Evolutionary conservation across 2,797 vertebrate genomes (phyloP).

Genomic region (Gallinago solitaria): DNA sequence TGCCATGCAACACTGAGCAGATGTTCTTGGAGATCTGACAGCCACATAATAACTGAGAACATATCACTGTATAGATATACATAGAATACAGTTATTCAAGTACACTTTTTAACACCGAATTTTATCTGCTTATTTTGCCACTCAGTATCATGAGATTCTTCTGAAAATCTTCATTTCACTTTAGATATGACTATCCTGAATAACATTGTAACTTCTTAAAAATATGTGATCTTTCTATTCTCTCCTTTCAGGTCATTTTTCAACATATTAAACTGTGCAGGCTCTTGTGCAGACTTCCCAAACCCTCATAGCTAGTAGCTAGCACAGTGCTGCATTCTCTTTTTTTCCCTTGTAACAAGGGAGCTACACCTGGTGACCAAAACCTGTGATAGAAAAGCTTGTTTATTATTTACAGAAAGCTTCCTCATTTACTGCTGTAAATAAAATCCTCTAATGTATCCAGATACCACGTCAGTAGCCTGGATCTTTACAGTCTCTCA

Average conservation of each 20-base stretch:
- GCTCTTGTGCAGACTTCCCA: not conserved
- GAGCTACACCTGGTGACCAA: not conserved
- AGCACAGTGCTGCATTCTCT: not conserved
- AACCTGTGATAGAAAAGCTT: not conserved
- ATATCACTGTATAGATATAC: not conserved
- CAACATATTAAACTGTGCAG: not conserved
- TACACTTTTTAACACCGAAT: not conserved
- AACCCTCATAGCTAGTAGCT: not conserved
- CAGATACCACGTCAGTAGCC: not conserved
- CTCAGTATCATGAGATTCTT: not conserved
- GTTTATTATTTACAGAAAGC: not conserved
- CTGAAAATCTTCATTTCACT: not conserved
- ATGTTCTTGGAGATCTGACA: not conserved
- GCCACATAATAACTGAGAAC: not conserved
- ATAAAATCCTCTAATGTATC: not conserved
- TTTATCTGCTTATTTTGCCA: not conserved
- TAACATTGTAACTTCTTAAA: not conserved
- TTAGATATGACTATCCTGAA: not conserved
- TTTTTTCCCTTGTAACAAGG: not conserved
- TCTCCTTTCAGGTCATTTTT: not conserved
- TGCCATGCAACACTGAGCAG: not conserved
- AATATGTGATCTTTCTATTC: not conserved
- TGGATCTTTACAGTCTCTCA: not conserved
- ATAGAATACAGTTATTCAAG: not conserved
- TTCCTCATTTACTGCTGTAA: not conserved